These are phyloP conservation scores for Chaetodon trifascialis DNA, from an alignment of 2,113 vertebrate genomes.

Conservation along the genomic window DNA sequence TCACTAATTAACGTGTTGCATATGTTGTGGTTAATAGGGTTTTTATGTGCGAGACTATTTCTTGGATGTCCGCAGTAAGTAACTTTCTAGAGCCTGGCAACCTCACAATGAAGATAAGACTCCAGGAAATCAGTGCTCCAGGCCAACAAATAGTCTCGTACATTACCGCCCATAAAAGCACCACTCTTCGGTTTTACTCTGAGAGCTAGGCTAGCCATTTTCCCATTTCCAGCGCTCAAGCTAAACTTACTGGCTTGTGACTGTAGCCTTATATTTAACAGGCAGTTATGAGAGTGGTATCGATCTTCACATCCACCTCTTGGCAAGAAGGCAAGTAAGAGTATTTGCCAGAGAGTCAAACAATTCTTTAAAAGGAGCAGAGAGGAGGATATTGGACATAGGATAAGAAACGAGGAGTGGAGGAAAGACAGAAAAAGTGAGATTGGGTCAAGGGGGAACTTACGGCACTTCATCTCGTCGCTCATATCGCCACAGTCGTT, in stretches of 20 bases:
- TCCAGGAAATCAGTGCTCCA: not conserved
- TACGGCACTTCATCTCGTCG: slow-evolving; percentile 83
- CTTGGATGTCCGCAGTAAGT: not conserved
- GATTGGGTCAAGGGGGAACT: slow-evolving; percentile 46
- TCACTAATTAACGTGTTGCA: not conserved
- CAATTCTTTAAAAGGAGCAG: slow-evolving; percentile 3
- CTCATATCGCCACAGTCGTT: slow-evolving; percentile 87
- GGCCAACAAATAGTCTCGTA: not conserved
- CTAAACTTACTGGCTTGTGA: slow-evolving; percentile 12
- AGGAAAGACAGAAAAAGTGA: not conserved
- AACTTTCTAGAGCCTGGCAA: not conserved
- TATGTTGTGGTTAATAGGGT: not conserved
- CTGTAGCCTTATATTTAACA: not conserved
- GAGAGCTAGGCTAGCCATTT: not conserved
- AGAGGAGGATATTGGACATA: not conserved
- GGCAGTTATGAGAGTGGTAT: slow-evolving; percentile 19
- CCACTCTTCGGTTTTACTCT: not conserved
- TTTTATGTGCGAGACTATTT: not conserved
- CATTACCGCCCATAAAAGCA: not conserved
- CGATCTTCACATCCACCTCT: slow-evolving; percentile 18
- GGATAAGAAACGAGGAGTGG: not conserved
- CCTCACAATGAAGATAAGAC: not conserved
- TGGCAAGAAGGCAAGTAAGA: not conserved
- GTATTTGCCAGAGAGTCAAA: not conserved
- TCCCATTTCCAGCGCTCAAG: not conserved